A percentile compares a stretch with the other conserved stretches of the same genome.
phyloP scores from a whole-genome alignment of 1,140 invertebrate genomes.

The Halesus radiatus region DNA sequence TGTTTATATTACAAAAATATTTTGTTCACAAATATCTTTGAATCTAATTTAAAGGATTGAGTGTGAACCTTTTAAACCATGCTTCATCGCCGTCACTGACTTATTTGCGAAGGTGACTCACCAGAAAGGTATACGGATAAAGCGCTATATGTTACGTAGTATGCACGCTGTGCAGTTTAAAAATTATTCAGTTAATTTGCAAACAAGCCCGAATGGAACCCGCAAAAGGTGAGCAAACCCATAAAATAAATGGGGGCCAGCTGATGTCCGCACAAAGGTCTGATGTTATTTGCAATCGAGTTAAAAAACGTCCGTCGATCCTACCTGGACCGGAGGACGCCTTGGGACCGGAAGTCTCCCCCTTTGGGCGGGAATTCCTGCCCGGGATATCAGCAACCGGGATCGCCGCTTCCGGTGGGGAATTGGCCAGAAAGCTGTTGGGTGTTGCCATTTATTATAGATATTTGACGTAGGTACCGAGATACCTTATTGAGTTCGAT shows the following conservation, averaged over 20 bases:
- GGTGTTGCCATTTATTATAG: slow-evolving; percentile 41
- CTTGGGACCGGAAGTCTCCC: slow-evolving; percentile 30
- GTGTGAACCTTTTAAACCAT: no score
- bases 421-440: slow-evolving; percentile 27
- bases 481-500: background rate
- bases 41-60: no score
- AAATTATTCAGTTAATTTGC: slow-evolving; percentile 33
- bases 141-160: no score
- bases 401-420: slow-evolving; percentile 39
- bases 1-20: no score
- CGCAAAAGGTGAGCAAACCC: slow-evolving; percentile 7
- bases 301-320: slow-evolving; percentile 17
- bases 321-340: slow-evolving; percentile 26
- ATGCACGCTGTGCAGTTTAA: background rate
- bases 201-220: background rate
- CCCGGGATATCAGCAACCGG: slow-evolving; percentile 15
- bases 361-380: slow-evolving; percentile 21
- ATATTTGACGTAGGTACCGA: slow-evolving; percentile 3
- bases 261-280: slow-evolving; percentile 22
- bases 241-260: slow-evolving; percentile 20
- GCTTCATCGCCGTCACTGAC: no score
- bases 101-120: no score
- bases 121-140: no score
- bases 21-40: no score
- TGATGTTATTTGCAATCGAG: slow-evolving; percentile 24